Evolutionary conservation across 92 coral and sea anemone genomes (phyloP), one percentile per base, ranked within the genome.

Genomic region (Zoanthus sociatus): DNA sequence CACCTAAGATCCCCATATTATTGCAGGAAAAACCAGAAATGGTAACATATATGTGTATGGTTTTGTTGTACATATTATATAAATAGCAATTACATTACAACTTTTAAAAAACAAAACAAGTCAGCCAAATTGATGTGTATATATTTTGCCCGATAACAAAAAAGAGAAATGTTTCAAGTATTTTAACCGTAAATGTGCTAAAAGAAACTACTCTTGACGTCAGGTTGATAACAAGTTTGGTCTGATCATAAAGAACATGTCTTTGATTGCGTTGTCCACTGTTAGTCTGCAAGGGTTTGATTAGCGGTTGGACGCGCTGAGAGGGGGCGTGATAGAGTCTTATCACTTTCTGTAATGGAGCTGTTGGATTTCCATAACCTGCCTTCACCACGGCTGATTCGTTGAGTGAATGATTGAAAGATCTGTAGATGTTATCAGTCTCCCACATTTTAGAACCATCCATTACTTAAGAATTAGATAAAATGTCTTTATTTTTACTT

Each of bases 321-420:
- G 94, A 88, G 92, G 90, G 90, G 98, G 98, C 95, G 95, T 93
- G 95, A 93, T 86, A 69, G 32, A 18, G 68, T 86, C 96, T 94
- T 91, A 94, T 93, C 98, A 88, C 87, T 73, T 71, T 87, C 84
- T 94, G 90, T 92, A 94, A 92, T 94, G 95, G 88, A 94, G 78
- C 74, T 85, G 87, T 74, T 56, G 91, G 96, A 93, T 93, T 93
- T 93, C 87, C 96, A 94, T 89, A 94, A 86, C 95, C 86, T 73
- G 83, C 91, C 91, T 89, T 94, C 98, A 94, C 92, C 98, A 91
- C 94, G 71, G 91, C 73, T 82, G 90, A 84, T 73, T 89, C 86
- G 95, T 84, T 93, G 95, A 91, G 78, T 91, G 94, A 93, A 89
- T 78, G 84, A 79, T 78, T 90, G 90, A 91, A 87, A 88, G 87